phyloP scores from a whole-genome alignment of 1,140 invertebrate genomes.

The Drosophila lowei region DNA sequence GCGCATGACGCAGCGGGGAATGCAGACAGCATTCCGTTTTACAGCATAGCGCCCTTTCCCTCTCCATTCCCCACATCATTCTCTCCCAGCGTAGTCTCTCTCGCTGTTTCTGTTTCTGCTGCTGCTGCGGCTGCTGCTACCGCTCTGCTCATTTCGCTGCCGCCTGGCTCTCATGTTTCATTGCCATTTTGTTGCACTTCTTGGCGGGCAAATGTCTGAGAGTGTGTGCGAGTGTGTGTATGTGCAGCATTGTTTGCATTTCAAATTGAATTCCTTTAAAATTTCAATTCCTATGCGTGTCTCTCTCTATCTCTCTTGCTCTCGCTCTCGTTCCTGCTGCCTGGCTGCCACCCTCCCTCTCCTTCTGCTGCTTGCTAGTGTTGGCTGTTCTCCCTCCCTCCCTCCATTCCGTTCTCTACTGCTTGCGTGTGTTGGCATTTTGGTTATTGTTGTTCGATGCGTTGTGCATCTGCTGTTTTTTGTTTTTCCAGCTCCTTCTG shows the following conservation, averaged over 20 bases:
- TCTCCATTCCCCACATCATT: background rate
- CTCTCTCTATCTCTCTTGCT: background rate
- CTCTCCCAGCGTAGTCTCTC: background rate
- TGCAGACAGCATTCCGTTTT: slow-evolving; percentile 16
- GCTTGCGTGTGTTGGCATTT: slow-evolving; percentile 65
- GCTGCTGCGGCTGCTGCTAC: slow-evolving; percentile 14
- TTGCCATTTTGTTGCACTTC: slow-evolving; percentile 79
- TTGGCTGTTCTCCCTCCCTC: background rate
- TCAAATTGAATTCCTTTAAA: slow-evolving; percentile 78
- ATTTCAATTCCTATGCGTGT: slow-evolving; percentile 56
- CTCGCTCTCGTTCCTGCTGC: slow-evolving; percentile 1
- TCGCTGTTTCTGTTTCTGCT: slow-evolving; percentile 11
- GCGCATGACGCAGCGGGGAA: slow-evolving; percentile 23
- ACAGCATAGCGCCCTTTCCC: slow-evolving; percentile 16
- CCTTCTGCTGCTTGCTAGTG: too few species aligned
- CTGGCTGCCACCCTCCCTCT: too few species aligned
- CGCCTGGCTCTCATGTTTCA: slow-evolving; percentile 44
- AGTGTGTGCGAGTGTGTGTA: slow-evolving; percentile 29
- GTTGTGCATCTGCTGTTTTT: slow-evolving; percentile 77
- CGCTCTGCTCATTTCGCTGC: slow-evolving; percentile 45
- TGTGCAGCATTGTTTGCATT: slow-evolving; percentile 75
- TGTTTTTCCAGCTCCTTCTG: slow-evolving; percentile 27
- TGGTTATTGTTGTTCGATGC: slow-evolving; percentile 41
- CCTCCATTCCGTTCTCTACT: background rate
- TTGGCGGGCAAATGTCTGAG: slow-evolving; percentile 51